Evolutionary conservation across 2,113 vertebrate genomes (phyloP).

Genomic region (Balaeniceps rex): DNA sequence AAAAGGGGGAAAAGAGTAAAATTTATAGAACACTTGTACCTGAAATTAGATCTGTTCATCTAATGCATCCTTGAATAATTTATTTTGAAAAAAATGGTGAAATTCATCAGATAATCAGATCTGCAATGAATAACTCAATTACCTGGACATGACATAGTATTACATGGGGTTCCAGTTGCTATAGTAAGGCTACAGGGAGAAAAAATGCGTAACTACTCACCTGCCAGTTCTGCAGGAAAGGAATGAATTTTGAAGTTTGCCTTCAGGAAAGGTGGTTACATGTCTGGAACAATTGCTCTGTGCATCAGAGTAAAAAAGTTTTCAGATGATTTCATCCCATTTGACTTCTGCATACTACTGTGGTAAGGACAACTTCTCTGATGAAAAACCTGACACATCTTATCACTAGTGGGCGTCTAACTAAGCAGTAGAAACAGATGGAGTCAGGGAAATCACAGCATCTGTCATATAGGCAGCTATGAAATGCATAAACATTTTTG

Average conservation of each 20-base stretch:
- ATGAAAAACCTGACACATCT: slow-evolving; percentile 48
- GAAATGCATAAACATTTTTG: slow-evolving; percentile 45
- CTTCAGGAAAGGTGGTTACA: slow-evolving; percentile 12
- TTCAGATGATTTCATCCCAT: slow-evolving; percentile 53
- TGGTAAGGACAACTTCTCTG: slow-evolving; percentile 31
- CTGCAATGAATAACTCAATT: slow-evolving; percentile 17
- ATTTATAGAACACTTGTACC: slow-evolving; percentile 20
- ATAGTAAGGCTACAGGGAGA: not conserved
- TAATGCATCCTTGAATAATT: slow-evolving; percentile 11
- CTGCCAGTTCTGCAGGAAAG: not conserved
- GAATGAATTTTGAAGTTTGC: slow-evolving; percentile 28
- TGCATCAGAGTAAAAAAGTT: slow-evolving; percentile 34
- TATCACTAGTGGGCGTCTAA: slow-evolving; percentile 55
- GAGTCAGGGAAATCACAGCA: slow-evolving; percentile 48
- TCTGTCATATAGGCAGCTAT: slow-evolving; percentile 41
- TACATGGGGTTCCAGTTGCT: not conserved
- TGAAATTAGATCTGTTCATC: slow-evolving; percentile 19
- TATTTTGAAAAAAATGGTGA: not conserved
- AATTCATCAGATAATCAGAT: slow-evolving; percentile 13
- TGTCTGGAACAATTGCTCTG: slow-evolving; percentile 1
- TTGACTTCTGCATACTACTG: slow-evolving; percentile 37
- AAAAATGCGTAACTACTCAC: not conserved
- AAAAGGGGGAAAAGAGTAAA: slow-evolving; percentile 16
- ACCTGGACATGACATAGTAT: not conserved
- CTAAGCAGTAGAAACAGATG: slow-evolving; percentile 52